Percentiles rank a stretch among this genome's conserved stretches.
Evolutionary conservation across 2,113 vertebrate species (phyloP).

Genomic region (Nannobrachium achirus): DNA sequence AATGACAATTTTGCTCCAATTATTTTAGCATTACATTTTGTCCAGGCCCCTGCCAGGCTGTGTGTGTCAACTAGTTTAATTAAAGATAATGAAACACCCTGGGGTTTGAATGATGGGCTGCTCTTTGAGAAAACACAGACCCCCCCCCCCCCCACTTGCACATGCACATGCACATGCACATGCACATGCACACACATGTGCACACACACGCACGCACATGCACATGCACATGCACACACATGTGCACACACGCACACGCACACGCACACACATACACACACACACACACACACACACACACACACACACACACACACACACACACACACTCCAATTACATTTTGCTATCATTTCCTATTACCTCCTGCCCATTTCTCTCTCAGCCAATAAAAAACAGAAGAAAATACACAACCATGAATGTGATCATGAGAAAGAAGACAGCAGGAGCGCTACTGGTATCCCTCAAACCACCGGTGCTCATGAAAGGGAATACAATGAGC

Average conservation of each 20-base stretch:
- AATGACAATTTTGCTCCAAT: no score
- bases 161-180: background rate
- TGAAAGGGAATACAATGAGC: no score
- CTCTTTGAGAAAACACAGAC: conserved; percentile 39
- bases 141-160: background rate
- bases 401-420: no score
- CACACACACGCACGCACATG: conserved; percentile 1
- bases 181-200: background rate
- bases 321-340: conserved; percentile 40
- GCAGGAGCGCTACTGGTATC: no score
- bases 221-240: background rate
- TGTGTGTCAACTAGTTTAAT: conserved; percentile 1
- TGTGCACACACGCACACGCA: background rate
- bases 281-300: conserved; percentile 12
- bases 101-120: conserved; percentile 27
- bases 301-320: conserved; percentile 25
- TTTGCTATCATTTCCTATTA: conserved; percentile 39
- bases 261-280: conserved; percentile 14
- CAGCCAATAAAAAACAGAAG: conserved; percentile 62
- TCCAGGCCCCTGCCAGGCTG: no score
- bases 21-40: no score
- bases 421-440: no score
- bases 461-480: no score
- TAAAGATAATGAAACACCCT: conserved; percentile 15
- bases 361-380: conserved; percentile 35